A percentile compares a stretch with the other conserved stretches of the same genome.
phyloP scores from a whole-genome alignment of 92 coral and sea anemone species.

The Palythoa grandis region DNA sequence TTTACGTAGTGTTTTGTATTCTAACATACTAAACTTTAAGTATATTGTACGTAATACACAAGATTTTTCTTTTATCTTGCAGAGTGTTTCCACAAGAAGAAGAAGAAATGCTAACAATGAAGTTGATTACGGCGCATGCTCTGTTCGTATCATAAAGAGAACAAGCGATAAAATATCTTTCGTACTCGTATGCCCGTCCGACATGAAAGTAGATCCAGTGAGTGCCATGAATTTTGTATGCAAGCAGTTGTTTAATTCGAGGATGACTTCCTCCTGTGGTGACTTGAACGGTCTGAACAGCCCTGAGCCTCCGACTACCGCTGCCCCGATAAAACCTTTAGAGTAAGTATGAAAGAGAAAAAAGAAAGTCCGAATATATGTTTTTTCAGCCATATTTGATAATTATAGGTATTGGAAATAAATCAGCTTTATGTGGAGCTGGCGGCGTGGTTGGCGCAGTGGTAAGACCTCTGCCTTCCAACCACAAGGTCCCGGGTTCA shows the following conservation, averaged over 20 bases:
- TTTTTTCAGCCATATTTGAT: not conserved
- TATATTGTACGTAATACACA: not conserved
- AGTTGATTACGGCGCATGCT: constrained; percentile 34
- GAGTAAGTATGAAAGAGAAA: constrained; percentile 6
- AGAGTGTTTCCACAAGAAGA: not conserved
- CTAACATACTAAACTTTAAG: too few relatives aligned
- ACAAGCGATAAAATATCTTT: not conserved
- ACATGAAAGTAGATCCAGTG: not conserved
- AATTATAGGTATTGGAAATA: not conserved
- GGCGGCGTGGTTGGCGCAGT: too few relatives aligned
- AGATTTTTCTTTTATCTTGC: not conserved
- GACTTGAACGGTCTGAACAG: not conserved
- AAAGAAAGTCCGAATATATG: not conserved
- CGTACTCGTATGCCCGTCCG: constrained; percentile 13
- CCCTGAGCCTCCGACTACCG: constrained; percentile 17
- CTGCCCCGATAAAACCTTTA: not conserved
- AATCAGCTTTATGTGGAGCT: not conserved
- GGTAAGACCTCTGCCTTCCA: too few relatives aligned
- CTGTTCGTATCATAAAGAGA: not conserved
- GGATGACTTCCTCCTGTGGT: constrained; percentile 28
- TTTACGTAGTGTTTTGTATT: too few relatives aligned
- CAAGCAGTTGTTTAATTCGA: constrained; percentile 10
- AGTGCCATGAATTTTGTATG: constrained; percentile 3
- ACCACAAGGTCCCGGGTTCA: too few relatives aligned
- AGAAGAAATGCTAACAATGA: not conserved